Percentiles rank a stretch among this genome's conserved stretches.
phyloP scores from a whole-genome alignment of 2,888 invertebrate genomes.

The Minunthozetes semirufus region DNA sequence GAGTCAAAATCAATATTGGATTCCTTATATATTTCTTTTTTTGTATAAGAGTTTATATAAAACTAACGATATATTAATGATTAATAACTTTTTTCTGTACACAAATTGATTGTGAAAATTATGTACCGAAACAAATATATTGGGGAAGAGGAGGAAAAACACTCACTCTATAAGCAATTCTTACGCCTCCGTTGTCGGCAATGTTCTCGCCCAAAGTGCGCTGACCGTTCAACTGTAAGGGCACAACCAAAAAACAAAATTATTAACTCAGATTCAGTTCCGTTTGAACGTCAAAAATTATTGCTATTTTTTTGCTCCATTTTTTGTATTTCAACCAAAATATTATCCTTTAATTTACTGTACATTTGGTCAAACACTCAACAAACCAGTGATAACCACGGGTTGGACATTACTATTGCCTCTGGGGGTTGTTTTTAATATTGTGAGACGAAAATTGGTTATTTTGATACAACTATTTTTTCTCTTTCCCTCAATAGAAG shows the following conservation, averaged over 20 bases:
- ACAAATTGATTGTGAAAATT: constrained; percentile 21
- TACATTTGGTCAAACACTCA: no score
- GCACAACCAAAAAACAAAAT: not conserved
- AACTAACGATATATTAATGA: not conserved
- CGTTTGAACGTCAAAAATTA: not conserved
- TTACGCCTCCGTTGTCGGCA: constrained; percentile 29
- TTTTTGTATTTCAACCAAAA: not conserved
- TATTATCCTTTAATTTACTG: not conserved
- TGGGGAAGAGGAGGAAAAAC: not conserved
- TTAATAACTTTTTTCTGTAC: not conserved
- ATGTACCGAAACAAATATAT: not conserved
- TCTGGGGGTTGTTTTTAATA: no score
- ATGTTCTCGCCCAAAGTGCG: constrained; percentile 19
- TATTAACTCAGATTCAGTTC: not conserved
- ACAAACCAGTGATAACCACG: no score
- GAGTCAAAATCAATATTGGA: not conserved
- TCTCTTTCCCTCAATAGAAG: no score
- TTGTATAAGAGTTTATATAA: not conserved
- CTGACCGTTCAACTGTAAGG: not conserved
- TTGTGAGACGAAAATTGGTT: no score
- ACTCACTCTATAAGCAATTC: constrained; percentile 27
- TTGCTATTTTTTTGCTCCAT: constrained; percentile 1
- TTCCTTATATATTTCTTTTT: not conserved
- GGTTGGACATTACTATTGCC: no score
- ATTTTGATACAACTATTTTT: no score